Conservation (phyloP, 2,888 invertebrate genomes). For the Plebejus anna region DNA sequence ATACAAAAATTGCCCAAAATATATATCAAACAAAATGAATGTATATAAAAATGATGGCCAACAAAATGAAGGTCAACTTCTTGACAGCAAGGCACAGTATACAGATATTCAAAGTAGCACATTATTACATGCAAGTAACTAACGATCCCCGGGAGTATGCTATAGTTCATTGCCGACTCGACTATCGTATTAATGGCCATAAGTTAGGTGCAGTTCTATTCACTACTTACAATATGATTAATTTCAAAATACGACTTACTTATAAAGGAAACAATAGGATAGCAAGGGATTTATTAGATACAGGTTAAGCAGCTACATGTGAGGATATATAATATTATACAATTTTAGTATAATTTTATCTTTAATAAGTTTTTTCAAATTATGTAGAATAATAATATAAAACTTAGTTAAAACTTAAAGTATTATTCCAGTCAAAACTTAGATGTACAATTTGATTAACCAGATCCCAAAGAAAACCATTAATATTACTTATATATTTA, state of each 20-base stretch:
- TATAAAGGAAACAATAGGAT: conserved; percentile 12
- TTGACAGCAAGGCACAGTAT: conserved; percentile 86
- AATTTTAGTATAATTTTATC: not conserved
- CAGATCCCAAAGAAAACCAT: not conserved
- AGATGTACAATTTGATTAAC: not conserved
- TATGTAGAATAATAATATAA: not conserved
- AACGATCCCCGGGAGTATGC: conserved; percentile 51
- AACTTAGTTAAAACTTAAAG: not conserved
- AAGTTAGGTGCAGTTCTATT: conserved; percentile 17
- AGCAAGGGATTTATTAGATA: not conserved
- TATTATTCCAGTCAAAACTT: not conserved
- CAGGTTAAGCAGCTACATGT: conserved; percentile 1
- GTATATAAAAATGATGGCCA: conserved; percentile 89
- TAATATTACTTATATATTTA: not conserved
- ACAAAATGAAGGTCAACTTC: conserved; percentile 97
- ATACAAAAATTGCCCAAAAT: conserved; percentile 72
- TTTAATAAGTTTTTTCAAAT: not conserved
- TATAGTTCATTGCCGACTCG: conserved; percentile 35
- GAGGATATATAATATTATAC: not conserved
- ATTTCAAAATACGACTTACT: not conserved
- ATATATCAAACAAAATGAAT: conserved; percentile 77
- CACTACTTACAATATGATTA: not conserved
- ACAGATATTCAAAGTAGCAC: conserved; percentile 69
- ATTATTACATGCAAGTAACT: conserved; percentile 72
- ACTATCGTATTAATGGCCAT: conserved; percentile 27